Evolutionary conservation across 1,140 invertebrate genomes (phyloP).

Genomic region (Bombus breviceps): DNA sequence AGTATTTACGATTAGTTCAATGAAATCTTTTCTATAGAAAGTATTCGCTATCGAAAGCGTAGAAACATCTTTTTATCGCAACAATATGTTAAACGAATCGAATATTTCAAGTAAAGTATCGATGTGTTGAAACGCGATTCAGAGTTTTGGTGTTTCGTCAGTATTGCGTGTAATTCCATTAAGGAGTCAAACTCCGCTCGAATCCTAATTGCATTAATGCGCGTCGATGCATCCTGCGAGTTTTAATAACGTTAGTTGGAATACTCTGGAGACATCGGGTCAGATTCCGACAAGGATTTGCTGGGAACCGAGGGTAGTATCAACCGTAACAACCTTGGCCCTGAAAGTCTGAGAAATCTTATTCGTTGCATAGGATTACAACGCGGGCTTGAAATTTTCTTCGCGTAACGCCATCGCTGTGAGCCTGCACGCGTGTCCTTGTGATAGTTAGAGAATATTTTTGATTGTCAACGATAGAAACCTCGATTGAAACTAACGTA

Average conservation of each 20-base stretch:
- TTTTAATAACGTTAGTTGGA: not conserved
- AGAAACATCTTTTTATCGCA: too few species aligned
- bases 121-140: too few species aligned
- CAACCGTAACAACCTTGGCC: slow-evolving; percentile 16
- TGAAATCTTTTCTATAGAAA: too few species aligned
- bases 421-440: not conserved
- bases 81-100: too few species aligned
- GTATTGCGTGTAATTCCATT: too few species aligned
- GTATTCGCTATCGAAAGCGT: too few species aligned
- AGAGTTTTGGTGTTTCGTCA: too few species aligned
- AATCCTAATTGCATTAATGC: not conserved
- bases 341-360: slow-evolving; percentile 7
- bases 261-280: not conserved
- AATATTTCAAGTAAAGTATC: too few species aligned
- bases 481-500: not conserved
- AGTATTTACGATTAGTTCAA: too few species aligned
- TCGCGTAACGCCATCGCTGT: not conserved
- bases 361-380: slow-evolving; percentile 1
- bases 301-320: not conserved
- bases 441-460: not conserved
- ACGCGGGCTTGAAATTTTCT: not conserved
- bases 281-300: not conserved
- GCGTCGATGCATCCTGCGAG: not conserved
- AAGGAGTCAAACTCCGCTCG: not conserved
- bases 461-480: not conserved